A percentile compares a stretch with the other conserved stretches of the same genome.
Evolutionary conservation across 1,140 invertebrate genomes (phyloP).

Genomic region (Sesamia nonagrioides): DNA sequence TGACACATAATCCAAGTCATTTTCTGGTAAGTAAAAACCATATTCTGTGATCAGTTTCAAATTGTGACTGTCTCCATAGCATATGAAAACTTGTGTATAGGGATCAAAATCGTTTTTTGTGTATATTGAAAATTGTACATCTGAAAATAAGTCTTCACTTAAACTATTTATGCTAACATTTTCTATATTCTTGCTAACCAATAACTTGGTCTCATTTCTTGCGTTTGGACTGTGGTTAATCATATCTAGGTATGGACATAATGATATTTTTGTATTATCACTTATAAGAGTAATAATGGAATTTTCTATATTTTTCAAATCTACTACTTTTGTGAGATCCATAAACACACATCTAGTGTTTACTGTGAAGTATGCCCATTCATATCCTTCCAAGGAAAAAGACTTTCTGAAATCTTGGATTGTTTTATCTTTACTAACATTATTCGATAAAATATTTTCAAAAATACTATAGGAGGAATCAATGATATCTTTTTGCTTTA

Average conservation of each 20-base stretch:
- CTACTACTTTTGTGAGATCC: constrained; percentile 79
- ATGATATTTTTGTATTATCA: constrained; percentile 89
- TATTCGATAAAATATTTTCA: constrained; percentile 73
- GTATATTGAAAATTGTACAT: constrained; percentile 86
- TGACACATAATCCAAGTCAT: constrained; percentile 89
- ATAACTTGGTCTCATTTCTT: constrained; percentile 86
- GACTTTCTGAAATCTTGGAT: constrained; percentile 68
- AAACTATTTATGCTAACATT: constrained; percentile 84
- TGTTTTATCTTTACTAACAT: constrained; percentile 55
- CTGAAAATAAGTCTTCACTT: constrained; percentile 73
- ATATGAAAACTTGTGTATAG: constrained; percentile 91
- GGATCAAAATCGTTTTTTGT: constrained; percentile 88
- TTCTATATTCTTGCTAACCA: constrained; percentile 73
- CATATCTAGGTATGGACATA: constrained; percentile 93
- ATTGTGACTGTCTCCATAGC: constrained; percentile 92
- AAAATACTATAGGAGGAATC: constrained; percentile 83
- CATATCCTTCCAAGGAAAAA: constrained; percentile 81
- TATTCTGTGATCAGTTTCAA: constrained; percentile 91
- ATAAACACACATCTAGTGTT: constrained; percentile 92
- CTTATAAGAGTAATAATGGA: constrained; percentile 75
- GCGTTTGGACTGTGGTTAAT: constrained; percentile 91
- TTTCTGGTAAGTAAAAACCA: constrained; percentile 90
- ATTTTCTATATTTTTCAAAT: constrained; percentile 70
- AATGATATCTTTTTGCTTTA: constrained; percentile 73
- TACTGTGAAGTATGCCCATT: constrained; percentile 91